Base-by-base conservation (phyloP, 2,888 invertebrate species). In the Seira musarum region DNA sequence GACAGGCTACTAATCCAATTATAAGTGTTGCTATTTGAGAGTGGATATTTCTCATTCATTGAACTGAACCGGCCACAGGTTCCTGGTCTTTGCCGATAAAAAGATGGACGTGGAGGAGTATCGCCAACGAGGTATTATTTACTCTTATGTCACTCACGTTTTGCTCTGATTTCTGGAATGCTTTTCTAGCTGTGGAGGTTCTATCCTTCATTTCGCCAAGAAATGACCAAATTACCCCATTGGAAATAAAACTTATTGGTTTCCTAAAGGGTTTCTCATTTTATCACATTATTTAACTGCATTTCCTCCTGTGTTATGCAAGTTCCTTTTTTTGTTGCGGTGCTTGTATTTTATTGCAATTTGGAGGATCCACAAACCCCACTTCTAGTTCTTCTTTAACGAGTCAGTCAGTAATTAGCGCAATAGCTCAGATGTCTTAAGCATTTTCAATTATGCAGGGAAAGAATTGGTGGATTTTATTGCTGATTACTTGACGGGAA, bases 391-490 rank as follows among this genome's bases (percentile, higher is more conserved):
- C n/a, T n/a, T n/a, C n/a, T n/a, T n/a, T n/a, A n/a, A n/a, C n/a
- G n/a, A n/a, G n/a, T n/a, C n/a, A n/a, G n/a, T n/a, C n/a, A n/a
- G n/a, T n/a, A n/a, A n/a, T n/a, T n/a, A n/a, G n/a, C n/a, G n/a
- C n/a, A n/a, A n/a, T n/a, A n/a, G n/a, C n/a, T n/a, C n/a, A n/a
- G n/a, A n/a, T n/a, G n/a, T n/a, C n/a, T n/a, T n/a, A n/a, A n/a
- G n/a, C n/a, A n/a, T n/a, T n/a, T n/a, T n/a, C n/a, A n/a, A 35
- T 13, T 35, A 35, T 35, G 30, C 30, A 30, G 86, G 85, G 8
- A 84, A 82, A 64, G 83, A 82, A 40, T 71, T 86, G 97, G 94
- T 98, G 83, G 97, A 98, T 88, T 97, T 96, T 89, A 96, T 98
- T 86, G 96, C 96, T 89, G 93, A 94, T 83, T 98, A 97, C 88